Evolutionary conservation across 2,797 vertebrate genomes (phyloP).

Genomic region (Pipistrellus nathusii): DNA sequence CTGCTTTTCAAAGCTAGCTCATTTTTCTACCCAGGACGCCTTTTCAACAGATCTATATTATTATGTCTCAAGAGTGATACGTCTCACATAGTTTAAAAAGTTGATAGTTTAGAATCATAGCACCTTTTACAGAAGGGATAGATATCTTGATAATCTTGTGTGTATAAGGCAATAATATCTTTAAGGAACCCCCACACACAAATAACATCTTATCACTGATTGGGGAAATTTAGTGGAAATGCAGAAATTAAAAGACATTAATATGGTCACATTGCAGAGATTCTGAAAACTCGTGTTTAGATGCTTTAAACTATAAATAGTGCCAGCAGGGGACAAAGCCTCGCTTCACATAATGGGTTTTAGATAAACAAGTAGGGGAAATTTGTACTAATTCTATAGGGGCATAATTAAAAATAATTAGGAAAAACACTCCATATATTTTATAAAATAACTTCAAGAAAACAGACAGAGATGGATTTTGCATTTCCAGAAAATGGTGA

Average conservation of each 20-base stretch:
- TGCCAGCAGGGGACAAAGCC: constrained; percentile 20
- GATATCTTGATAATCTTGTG: constrained; percentile 10
- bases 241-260: constrained; percentile 61
- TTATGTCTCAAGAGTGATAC: background rate
- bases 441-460: constrained; percentile 63
- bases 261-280: constrained; percentile 51
- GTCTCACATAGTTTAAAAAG: background rate
- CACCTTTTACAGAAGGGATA: constrained; percentile 42
- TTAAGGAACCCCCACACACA: constrained; percentile 58
- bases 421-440: background rate
- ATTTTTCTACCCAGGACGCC: background rate
- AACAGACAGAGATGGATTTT: constrained; percentile 56
- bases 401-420: constrained; percentile 81
- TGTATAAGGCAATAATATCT: constrained; percentile 62
- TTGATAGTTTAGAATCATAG: background rate
- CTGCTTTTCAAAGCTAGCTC: constrained; percentile 36
- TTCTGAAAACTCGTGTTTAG: constrained; percentile 14
- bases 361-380: constrained; percentile 64
- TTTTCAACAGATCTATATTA: background rate
- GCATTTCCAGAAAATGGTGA: constrained; percentile 57
- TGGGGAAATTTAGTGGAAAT: constrained; percentile 55
- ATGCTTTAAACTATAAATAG: constrained; percentile 74
- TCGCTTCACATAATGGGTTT: constrained; percentile 50
- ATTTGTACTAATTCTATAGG: constrained; percentile 74
- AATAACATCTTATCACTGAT: constrained; percentile 60